These are phyloP conservation scores for Macrotus californicus DNA, from an alignment of 2,113 vertebrate species.

Conservation along the genomic window DNA sequence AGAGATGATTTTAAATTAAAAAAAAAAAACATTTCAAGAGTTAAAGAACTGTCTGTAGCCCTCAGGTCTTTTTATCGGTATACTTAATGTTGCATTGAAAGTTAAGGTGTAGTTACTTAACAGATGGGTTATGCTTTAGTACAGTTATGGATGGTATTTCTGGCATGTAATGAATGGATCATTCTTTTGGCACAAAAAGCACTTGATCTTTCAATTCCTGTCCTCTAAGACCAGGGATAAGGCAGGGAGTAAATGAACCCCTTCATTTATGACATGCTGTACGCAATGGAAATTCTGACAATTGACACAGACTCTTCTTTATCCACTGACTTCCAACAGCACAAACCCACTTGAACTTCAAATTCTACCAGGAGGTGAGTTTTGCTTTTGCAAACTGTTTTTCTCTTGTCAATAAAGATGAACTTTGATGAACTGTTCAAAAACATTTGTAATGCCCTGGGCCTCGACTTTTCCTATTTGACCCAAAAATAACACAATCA, in stretches of 20 bases:
- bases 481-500: background rate
- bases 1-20: background rate
- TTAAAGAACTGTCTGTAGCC: background rate
- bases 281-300: background rate
- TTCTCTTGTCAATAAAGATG: background rate
- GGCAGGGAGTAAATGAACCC: background rate
- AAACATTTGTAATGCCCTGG: background rate
- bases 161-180: background rate
- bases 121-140: background rate
- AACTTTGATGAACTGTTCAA: background rate
- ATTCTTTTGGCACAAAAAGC: background rate
- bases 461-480: background rate
- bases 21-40: background rate
- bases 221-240: background rate
- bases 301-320: background rate
- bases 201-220: background rate
- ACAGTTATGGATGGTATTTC: background rate
- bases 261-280: background rate
- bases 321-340: background rate
- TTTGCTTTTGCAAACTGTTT: background rate
- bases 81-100: background rate
- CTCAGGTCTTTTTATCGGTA: background rate
- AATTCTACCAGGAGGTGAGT: background rate
- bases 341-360: background rate
- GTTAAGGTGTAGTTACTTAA: background rate